A percentile compares a stretch with the other conserved stretches of the same genome.
These are phyloP conservation scores for Pinctada fucata DNA, from an alignment of 2,888 invertebrate genomes.

Conservation along the genomic window DNA sequence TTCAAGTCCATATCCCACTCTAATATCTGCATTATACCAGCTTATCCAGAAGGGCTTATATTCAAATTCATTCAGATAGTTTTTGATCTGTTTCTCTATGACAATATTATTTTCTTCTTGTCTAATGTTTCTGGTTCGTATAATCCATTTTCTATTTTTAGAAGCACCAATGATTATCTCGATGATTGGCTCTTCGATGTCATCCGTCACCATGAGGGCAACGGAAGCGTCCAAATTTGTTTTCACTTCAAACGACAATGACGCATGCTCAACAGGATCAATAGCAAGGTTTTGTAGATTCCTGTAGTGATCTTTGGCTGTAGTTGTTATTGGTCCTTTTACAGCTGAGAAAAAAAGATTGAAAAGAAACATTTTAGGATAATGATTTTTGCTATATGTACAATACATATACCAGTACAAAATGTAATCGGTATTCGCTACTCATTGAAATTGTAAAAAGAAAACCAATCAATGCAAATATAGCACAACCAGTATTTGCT, in stretches of 20 bases:
- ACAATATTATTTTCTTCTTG: not conserved
- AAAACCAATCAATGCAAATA: too few species aligned
- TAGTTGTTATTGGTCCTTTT: not conserved
- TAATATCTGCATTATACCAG: not conserved
- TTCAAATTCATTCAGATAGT: slow-evolving; percentile 1
- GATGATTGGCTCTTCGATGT: not conserved
- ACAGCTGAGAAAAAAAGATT: not conserved
- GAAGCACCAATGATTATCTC: not conserved
- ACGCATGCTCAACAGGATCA: not conserved
- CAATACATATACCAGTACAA: too few species aligned
- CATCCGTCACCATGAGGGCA: not conserved
- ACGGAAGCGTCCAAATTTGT: not conserved
- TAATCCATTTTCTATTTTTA: slow-evolving; percentile 1
- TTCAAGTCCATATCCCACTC: not conserved
- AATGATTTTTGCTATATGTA: too few species aligned
- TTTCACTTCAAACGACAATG: not conserved
- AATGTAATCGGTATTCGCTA: too few species aligned
- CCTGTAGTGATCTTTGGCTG: not conserved
- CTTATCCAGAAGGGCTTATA: not conserved
- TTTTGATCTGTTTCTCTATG: not conserved
- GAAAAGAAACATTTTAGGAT: too few species aligned
- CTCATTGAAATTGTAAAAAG: too few species aligned
- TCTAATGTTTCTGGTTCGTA: not conserved
- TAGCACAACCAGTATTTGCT: too few species aligned
- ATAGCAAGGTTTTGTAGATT: not conserved